Evolutionary conservation across 92 coral and sea anemone genomes (phyloP).

Genomic region (Zoanthus sociatus): DNA sequence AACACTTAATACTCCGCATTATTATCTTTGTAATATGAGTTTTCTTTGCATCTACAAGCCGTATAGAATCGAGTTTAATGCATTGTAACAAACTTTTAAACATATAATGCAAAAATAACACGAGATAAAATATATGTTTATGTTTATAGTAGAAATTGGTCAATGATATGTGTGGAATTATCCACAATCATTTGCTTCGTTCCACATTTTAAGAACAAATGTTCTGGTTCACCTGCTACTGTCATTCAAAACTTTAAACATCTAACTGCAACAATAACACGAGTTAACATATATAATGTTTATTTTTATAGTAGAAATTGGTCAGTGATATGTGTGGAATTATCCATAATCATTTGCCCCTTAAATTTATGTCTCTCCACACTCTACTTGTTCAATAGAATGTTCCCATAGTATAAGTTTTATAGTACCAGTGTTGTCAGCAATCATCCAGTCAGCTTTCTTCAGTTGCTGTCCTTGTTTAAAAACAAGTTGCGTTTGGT

Average conservation of each 20-base stretch:
- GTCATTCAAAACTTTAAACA: constrained; percentile 11
- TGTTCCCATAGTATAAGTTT: constrained; percentile 1
- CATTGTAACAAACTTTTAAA: constrained; percentile 4
- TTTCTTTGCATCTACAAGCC: constrained; percentile 15
- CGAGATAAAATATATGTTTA: not conserved
- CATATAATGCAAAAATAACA: constrained; percentile 6
- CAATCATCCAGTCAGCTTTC: constrained; percentile 39
- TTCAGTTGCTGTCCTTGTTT: constrained; percentile 20
- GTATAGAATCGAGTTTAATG: not conserved
- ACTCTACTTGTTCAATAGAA: too few relatives aligned
- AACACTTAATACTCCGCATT: constrained; percentile 8
- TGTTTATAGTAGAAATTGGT: constrained; percentile 46
- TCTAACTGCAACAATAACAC: constrained; percentile 3
- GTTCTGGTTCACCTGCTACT: not conserved
- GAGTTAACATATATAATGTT: not conserved
- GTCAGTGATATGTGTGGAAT: constrained; percentile 46
- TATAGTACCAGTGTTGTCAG: constrained; percentile 31
- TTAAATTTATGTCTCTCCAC: too few relatives aligned
- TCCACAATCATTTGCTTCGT: constrained; percentile 34
- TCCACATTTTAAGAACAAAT: constrained; percentile 2
- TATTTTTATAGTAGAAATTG: constrained; percentile 41
- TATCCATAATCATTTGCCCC: constrained; percentile 30
- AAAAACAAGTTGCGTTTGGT: constrained; percentile 52
- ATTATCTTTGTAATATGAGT: constrained; percentile 5
- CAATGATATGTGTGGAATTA: constrained; percentile 47